Evolutionary conservation across 2,113 vertebrate species (phyloP).

Genomic region (Pseudonaja textilis): DNA sequence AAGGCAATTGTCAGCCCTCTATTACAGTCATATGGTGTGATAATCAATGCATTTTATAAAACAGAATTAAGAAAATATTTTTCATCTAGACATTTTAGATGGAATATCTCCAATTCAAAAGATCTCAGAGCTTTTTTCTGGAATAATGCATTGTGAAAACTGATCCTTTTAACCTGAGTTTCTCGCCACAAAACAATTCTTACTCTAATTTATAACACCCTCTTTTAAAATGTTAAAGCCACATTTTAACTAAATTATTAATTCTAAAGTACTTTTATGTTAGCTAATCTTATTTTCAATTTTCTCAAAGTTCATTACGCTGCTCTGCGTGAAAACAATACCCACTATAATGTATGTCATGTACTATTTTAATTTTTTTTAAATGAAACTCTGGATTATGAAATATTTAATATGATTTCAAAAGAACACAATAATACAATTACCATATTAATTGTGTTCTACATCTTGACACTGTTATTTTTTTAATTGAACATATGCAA

Average conservation of each 20-base stretch:
- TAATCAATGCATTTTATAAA: neutral
- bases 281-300: neutral
- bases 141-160: neutral
- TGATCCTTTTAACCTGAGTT: neutral
- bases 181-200: neutral
- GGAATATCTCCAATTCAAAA: neutral
- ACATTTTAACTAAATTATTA: neutral
- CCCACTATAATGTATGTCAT: neutral
- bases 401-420: neutral
- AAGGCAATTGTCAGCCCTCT: neutral
- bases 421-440: neutral
- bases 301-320: neutral
- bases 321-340: neutral
- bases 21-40: neutral
- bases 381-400: neutral
- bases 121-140: neutral
- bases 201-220: neutral
- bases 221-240: neutral
- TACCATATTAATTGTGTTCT: neutral
- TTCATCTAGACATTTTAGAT: neutral
- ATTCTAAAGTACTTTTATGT: neutral
- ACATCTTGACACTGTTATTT: neutral
- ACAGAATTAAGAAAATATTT: neutral
- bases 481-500: neutral
- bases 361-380: neutral